Percentiles rank a stretch among this genome's conserved stretches.
phyloP scores from a whole-genome alignment of 2,113 vertebrate genomes.

The Myotis brandtii region DNA sequence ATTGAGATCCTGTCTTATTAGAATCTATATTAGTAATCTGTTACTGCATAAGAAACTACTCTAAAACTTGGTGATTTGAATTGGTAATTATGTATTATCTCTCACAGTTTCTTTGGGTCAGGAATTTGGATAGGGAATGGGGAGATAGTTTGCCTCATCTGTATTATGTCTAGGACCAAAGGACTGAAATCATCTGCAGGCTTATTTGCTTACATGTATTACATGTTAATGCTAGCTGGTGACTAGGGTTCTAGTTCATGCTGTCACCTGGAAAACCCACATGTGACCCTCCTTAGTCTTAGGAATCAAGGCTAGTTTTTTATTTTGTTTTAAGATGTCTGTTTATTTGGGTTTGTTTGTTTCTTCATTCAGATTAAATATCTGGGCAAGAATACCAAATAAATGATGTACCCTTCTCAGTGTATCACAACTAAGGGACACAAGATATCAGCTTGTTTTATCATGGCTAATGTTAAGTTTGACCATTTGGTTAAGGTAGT shows the following conservation, averaged over 20 bases:
- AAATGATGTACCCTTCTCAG: not conserved
- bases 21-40: not conserved
- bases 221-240: not conserved
- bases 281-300: not conserved
- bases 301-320: not conserved
- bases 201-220: not conserved
- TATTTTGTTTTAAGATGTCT: not conserved
- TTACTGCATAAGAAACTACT: not conserved
- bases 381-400: not conserved
- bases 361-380: constrained; percentile 15
- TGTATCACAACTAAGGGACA: not conserved
- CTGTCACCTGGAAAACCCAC: not conserved
- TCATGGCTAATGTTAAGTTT: not conserved
- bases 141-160: not conserved
- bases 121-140: not conserved
- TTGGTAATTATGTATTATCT: not conserved
- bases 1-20: not conserved
- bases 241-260: not conserved
- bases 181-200: not conserved
- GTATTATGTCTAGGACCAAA: not conserved
- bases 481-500: not conserved
- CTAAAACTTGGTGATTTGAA: not conserved
- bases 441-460: not conserved
- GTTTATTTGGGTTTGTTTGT: constrained; percentile 13
- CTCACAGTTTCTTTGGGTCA: not conserved